Evolutionary conservation across 2,797 vertebrate species (phyloP).

Genomic region (Hybognathus amarus): DNA sequence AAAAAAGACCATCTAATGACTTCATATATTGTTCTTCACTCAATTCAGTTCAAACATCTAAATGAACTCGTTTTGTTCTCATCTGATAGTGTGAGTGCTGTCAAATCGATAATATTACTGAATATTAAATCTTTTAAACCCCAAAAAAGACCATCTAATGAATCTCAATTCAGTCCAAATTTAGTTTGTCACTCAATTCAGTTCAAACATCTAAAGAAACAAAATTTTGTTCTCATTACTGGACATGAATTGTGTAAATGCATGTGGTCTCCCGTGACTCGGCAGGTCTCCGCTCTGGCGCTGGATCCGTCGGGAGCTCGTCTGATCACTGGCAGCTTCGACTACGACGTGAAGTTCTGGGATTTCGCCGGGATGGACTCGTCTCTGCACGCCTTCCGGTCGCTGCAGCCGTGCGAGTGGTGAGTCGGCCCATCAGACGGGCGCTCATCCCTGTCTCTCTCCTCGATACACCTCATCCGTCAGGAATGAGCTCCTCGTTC

Average conservation of each 20-base stretch:
- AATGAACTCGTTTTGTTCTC: too few relatives aligned
- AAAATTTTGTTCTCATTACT: too few relatives aligned
- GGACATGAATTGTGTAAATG: too few relatives aligned
- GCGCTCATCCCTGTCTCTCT: not conserved
- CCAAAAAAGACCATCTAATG: not conserved
- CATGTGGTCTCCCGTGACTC: not conserved
- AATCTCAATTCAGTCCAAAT: not conserved
- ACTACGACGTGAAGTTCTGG: slow-evolving; percentile 95
- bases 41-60: too few relatives aligned
- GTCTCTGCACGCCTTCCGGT: slow-evolving; percentile 91
- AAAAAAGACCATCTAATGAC: too few relatives aligned
- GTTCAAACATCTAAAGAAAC: too few relatives aligned
- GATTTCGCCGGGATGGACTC: slow-evolving; percentile 99
- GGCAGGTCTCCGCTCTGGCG: slow-evolving; percentile 85
- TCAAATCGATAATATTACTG: too few relatives aligned
- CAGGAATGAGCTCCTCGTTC: slow-evolving; percentile 58
- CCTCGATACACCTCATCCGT: slow-evolving; percentile 57
- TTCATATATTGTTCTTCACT: too few relatives aligned
- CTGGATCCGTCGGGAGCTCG: slow-evolving; percentile 96
- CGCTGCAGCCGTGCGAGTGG: slow-evolving; percentile 96
- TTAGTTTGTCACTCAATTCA: too few relatives aligned
- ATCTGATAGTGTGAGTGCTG: too few relatives aligned
- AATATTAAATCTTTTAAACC: too few relatives aligned
- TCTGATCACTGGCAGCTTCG: slow-evolving; percentile 93
- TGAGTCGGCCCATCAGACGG: slow-evolving; percentile 65